Percentiles rank a stretch among this genome's conserved stretches.
Conservation (phyloP, 2,113 vertebrate genomes). For the Macrotis lagotis region DNA sequence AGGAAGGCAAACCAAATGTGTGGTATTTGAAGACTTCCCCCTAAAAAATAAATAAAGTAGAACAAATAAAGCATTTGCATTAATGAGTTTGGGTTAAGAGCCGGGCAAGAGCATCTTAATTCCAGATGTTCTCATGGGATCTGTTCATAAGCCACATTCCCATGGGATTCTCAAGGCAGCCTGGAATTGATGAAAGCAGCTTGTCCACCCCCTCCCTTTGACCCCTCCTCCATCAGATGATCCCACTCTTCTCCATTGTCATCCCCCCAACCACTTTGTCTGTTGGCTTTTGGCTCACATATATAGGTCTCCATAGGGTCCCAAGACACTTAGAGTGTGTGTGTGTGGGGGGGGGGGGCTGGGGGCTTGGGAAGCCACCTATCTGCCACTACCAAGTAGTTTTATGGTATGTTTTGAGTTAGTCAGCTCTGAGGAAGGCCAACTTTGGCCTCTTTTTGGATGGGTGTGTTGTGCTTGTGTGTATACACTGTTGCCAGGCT, state of each 20-base stretch:
- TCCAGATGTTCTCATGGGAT: conserved; percentile 87
- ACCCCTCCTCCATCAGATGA: conserved; percentile 25
- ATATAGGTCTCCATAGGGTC: conserved; percentile 17
- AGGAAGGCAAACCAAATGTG: conserved; percentile 61
- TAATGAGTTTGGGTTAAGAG: conserved; percentile 81
- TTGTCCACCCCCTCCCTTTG: conserved; percentile 60
- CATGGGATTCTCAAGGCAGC: conserved; percentile 80
- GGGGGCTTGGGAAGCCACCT: conserved; percentile 58
- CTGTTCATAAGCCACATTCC: conserved; percentile 80
- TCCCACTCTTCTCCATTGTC: not conserved
- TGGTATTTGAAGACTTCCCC: conserved; percentile 39
- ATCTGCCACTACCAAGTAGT: not conserved
- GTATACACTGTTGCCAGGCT: conserved; percentile 71
- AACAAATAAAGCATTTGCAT: conserved; percentile 78
- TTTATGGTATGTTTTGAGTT: conserved; percentile 77
- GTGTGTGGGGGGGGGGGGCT: not conserved
- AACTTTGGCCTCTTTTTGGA: conserved; percentile 58
- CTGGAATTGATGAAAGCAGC: conserved; percentile 80
- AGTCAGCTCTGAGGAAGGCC: conserved; percentile 68
- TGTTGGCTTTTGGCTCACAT: conserved; percentile 24
- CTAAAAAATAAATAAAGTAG: conserved; percentile 70
- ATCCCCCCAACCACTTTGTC: not conserved
- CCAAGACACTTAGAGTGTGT: not conserved
- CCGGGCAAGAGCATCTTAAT: conserved; percentile 83
- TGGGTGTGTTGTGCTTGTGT: conserved; percentile 73